Evolutionary conservation across 2,113 vertebrate species (phyloP).

Genomic region (Uropsilus gracilis): DNA sequence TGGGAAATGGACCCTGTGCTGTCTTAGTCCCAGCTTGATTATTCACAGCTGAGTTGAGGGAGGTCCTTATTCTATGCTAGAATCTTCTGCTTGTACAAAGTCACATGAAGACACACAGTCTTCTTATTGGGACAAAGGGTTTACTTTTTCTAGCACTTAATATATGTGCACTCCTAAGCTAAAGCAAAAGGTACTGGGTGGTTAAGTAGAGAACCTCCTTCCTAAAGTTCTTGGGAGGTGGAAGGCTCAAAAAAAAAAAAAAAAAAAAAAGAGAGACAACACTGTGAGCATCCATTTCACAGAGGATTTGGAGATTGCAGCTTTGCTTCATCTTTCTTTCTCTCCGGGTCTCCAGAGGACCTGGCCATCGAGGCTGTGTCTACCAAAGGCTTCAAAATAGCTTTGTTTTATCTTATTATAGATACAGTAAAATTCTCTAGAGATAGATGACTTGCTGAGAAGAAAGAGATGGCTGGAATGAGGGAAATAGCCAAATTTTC

Average conservation of each 20-base stretch:
- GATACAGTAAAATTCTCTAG: slow-evolving; percentile 61
- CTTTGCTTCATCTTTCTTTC: slow-evolving; percentile 6
- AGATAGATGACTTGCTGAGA: slow-evolving; percentile 54
- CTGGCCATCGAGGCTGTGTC: slow-evolving; percentile 15
- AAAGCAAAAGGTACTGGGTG: neutral
- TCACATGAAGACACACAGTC: neutral
- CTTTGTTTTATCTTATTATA: slow-evolving; percentile 57
- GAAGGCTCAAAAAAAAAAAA: neutral
- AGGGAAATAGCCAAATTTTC: slow-evolving; percentile 59
- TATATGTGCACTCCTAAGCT: neutral
- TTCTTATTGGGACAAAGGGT: neutral
- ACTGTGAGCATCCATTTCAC: slow-evolving; percentile 15
- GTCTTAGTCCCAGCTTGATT: neutral
- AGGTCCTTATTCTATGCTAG: neutral
- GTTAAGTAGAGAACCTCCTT: neutral
- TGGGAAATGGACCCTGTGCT: too few species aligned
- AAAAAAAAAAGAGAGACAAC: neutral
- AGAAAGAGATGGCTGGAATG: slow-evolving; percentile 26
- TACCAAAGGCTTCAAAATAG: slow-evolving; percentile 37
- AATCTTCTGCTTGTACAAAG: neutral
- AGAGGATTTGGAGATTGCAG: neutral
- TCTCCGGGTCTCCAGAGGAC: slow-evolving; percentile 38
- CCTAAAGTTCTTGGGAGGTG: neutral
- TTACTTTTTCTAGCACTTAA: neutral
- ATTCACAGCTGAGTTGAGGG: neutral